Base-by-base conservation (phyloP, 2,797 vertebrate genomes). In the Scomberomorus guttatus region DNA sequence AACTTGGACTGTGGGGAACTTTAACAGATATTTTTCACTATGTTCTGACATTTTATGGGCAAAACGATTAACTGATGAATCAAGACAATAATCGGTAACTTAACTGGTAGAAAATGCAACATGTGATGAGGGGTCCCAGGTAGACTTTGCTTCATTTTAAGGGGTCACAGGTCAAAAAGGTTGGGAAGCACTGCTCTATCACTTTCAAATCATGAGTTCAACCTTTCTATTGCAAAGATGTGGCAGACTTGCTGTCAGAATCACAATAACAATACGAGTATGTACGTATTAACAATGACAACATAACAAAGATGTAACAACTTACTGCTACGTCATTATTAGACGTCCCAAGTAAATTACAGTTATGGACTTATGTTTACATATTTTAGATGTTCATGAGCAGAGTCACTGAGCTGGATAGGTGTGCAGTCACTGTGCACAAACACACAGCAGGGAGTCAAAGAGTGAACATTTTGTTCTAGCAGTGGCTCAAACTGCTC, bases 401-500 rank as follows among this genome's bases (percentile, higher is more conserved):
- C 42, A 44, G 32, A 6, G 51, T 25, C 60, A 25, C 22, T 10
- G 24, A 29, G 48, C 13, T 18, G 13, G 0, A 24, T 2, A 37
- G 7, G 39, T 55, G 66, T 60, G 37, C 51, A 7, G 52, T 29
- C 20, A 22, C 32, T 3, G 18, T 18, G 15, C n/a, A 24, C n/a
- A 62, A 55, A 11, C 25, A n/a, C 81, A 24, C 73, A 66, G 82
- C 84, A 67, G 57, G 69, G 72, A 75, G 52, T 20, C 44, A 11
- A 1, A 44, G 2, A 0, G 66, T 72, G 85, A 15, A 82, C 51
- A 82, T 77, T 71, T 9, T 84, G 83, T 86, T 63, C 81, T 24
- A 27, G 34, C 56, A 14, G 0, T 63, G 62, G 17, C 14, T 12
- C 10, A 27, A 32, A 5, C 29, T 32, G 6, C 29, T 32, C 29